Base-by-base conservation (phyloP, 1,140 invertebrate genomes). In the Lordiphosa mommai region DNA sequence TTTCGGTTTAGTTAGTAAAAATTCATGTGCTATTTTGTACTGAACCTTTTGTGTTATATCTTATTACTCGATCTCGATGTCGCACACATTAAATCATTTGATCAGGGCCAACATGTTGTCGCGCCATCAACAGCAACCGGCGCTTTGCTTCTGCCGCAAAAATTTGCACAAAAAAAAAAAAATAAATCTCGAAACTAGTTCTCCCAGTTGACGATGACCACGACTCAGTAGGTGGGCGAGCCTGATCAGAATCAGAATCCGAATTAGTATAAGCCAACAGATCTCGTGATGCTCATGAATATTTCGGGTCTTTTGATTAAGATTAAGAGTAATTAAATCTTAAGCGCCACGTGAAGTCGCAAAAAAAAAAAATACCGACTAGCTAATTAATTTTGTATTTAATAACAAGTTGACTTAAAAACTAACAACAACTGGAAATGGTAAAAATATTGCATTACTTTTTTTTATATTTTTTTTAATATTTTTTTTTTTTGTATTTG, bases 91-190 rank as follows among this genome's bases (percentile, higher is more conserved):
- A 33, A 17, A 20, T 5, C 44, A 2, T 9, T 46, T 59, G 72
- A 76, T 72, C 72, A 76, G 52, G 72, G 72, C 44, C 61, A 76
- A 71, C 72, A 47, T 67, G 16, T 33, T 10, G 48, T 13, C 57
- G 37, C 49, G 49, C 52, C 55, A n/a, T n/a, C n/a, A 55, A 46
- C 66, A 4, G 56, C 33, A 68, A 41, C 40, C 50, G 61, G 44
- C 63, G 47, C 63, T 63, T 63, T 63, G 63, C n/a, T n/a, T 63
- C 59, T 38, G 60, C 58, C 47, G 37, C 60, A 36, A 44, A 44
- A 61, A 30, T 61, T 63, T 44, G 46, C 59, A 43, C 20, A 23
- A 23, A 23, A 23, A 23, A 6, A 4, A 23, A 4, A 23, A 23
- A 23, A 5, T 23, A 23, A 23, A 23, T 23, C 60, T 63, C 58